Evolutionary conservation across 2,888 invertebrate species (phyloP), one percentile per base, ranked within the genome.

Genomic region (Hyposoter dolosus): DNA sequence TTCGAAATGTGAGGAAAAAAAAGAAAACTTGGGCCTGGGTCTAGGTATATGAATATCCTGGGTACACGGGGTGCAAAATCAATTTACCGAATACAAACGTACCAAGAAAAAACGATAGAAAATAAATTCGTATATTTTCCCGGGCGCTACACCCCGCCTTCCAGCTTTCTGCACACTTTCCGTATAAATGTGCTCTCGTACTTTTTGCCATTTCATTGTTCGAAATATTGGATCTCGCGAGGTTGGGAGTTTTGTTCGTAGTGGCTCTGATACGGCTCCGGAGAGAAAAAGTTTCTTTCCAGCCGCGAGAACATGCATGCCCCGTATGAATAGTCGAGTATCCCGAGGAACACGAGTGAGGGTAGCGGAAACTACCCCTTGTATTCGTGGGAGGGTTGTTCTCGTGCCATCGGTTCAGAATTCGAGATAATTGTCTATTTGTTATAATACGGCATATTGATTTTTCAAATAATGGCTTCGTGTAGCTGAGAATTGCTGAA

Each of bases 401-500:
- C 23, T 50, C 60, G 50, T 60, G 47, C 32, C 15, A 15, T 23
- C 10, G 15, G 15, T 28, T n/a, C 28, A 23, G 23, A 43, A 56
- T 65, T 32, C n/a, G 19, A 28, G 35, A 40, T 72, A 68, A 81
- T 12, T 56, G 45, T 17, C 23, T 60, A 60, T 72, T 40, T 28
- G 69, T 74, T 68, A 60, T 56, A 17, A 89, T 90, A 91, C 17
- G 91, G 90, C 90, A 90, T 93, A 92, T 92, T 91, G 89, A 91
- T 91, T 91, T 90, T 92, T 92, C 87, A 91, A 91, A 92, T 92
- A 92, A 93, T 92, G 91, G 91, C 88, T 87, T 81, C 84, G 82
- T 74, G 19, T 6, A 50, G 50, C 50, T 19, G 10, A 19, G 53
- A 50, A 23, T 10, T 19, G 53, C 19, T 6, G 3, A 3, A 19